phyloP scores from a whole-genome alignment of 2,888 invertebrate species.

The Lampropteryx suffumata region DNA sequence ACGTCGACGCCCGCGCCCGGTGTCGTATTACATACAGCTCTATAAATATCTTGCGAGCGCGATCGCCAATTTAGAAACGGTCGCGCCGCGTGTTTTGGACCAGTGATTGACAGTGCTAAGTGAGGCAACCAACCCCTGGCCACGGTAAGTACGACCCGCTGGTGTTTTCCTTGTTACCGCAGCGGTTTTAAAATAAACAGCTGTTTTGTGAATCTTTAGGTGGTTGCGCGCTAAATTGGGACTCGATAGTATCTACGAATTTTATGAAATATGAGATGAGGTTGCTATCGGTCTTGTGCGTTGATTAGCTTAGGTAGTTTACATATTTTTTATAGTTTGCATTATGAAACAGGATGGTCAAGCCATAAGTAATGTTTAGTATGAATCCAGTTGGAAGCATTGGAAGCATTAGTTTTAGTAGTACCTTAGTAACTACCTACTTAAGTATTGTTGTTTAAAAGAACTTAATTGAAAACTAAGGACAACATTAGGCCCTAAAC shows the following conservation, averaged over 20 bases:
- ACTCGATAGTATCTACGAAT: constrained; percentile 48
- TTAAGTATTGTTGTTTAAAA: not conserved
- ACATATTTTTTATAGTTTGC: constrained; percentile 10
- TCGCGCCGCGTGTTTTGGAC: constrained; percentile 78
- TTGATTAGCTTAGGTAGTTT: constrained; percentile 14
- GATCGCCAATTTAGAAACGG: constrained; percentile 80
- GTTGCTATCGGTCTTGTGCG: constrained; percentile 5
- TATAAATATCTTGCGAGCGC: constrained; percentile 79
- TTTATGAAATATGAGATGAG: constrained; percentile 60
- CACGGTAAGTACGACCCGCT: constrained; percentile 65
- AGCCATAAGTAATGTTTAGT: not conserved
- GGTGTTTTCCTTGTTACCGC: constrained; percentile 51
- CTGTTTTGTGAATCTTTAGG: constrained; percentile 72
- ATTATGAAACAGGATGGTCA: constrained; percentile 19
- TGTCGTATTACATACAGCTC: constrained; percentile 82
- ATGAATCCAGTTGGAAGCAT: not conserved
- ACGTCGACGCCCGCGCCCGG: constrained; percentile 70
- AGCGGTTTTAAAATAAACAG: constrained; percentile 77
- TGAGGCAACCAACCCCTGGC: constrained; percentile 64
- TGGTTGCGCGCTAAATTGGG: constrained; percentile 73
- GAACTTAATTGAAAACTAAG: constrained; percentile 1
- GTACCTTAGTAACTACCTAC: not conserved
- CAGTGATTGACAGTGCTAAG: constrained; percentile 82
- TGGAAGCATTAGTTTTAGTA: no score
- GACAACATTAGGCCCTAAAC: not conserved